These are phyloP conservation scores for Nicator chloris DNA, from an alignment of 2,113 vertebrate species.

Conservation along the genomic window DNA sequence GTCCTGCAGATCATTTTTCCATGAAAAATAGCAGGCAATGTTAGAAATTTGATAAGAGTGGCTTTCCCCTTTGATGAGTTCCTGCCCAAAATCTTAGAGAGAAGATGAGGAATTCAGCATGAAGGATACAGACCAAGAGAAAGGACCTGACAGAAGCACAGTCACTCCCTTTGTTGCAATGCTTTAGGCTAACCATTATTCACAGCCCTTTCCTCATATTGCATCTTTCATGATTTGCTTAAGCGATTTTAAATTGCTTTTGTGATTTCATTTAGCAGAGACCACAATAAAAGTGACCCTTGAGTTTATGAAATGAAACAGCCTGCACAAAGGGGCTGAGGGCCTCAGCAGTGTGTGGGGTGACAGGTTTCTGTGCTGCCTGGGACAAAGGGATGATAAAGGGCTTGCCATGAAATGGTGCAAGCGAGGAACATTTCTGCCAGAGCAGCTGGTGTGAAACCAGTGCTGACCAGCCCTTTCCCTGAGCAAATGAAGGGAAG, in stretches of 20 bases:
- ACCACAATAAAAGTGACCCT: conserved; percentile 71
- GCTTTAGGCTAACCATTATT: conserved; percentile 74
- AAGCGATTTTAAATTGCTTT: conserved; percentile 69
- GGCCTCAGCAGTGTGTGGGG: conserved; percentile 37
- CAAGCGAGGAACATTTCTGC: background rate
- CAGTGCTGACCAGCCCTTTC: background rate
- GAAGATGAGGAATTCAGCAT: conserved; percentile 46
- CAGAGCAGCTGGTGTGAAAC: background rate
- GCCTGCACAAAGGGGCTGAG: conserved; percentile 51
- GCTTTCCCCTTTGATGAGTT: conserved; percentile 40
- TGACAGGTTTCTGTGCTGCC: background rate
- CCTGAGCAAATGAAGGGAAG: background rate
- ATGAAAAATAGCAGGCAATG: conserved; percentile 33
- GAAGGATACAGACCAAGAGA: conserved; percentile 40
- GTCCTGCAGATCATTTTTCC: conserved; percentile 13
- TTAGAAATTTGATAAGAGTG: conserved; percentile 35
- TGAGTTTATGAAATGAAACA: conserved; percentile 70
- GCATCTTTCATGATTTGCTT: conserved; percentile 57
- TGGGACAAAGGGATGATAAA: conserved; percentile 34
- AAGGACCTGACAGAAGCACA: conserved; percentile 49
- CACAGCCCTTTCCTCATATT: conserved; percentile 51
- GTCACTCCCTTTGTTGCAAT: conserved; percentile 64
- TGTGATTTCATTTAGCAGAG: conserved; percentile 49
- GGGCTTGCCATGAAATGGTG: background rate
- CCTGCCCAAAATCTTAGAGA: conserved; percentile 32